Base-by-base conservation (phyloP, 2,888 invertebrate genomes). In the Holacanthella duospinosa region DNA sequence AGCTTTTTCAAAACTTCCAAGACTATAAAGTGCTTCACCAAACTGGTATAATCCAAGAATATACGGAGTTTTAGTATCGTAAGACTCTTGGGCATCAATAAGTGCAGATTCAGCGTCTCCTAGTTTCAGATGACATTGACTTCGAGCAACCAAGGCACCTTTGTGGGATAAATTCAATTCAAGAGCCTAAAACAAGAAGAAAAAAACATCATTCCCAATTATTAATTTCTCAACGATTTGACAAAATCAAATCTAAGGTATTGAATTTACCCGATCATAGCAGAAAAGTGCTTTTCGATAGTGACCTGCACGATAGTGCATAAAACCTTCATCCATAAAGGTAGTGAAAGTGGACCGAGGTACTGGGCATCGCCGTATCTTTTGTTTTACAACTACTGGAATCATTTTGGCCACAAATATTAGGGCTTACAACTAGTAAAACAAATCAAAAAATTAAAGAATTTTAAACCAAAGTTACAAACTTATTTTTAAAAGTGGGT, bases 261-360 rank as follows among this genome's bases (percentile, higher is more conserved):
- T n/a, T 24, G 24, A 48, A n/a, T n/a, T 59, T 56, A 65, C 65
- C 56, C 59, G 21, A 53, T 62, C 61, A 36, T 60, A 65, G 62
- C 55, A 65, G 29, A 43, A 55, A 9, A 65, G 57, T 4, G 65
- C 62, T 29, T 62, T 62, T n/a, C 55, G 43, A 43, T 62, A 62
- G 29, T 62, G 54, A 2, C 64, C 62, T 1, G 55, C 59, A 3
- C 65, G 54, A 60, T 60, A 65, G 57, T 65, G 65, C 65, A 65
- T 62, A 1, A 59, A 55, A 6, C 62, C 65, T 53, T 65, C 65
- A 53, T 65, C 65, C 59, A 62, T 62, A 56, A 43, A 60, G 9
- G 65, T 65, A 19, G 62, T 65, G 43, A 65, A 65, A n/a, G 62
- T 60, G 21, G 62, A 28, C 44, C 56, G 48, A 25, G 65, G 65